phyloP scores from a whole-genome alignment of 1,140 invertebrate species.

The Plectrocnemia conspersa region DNA sequence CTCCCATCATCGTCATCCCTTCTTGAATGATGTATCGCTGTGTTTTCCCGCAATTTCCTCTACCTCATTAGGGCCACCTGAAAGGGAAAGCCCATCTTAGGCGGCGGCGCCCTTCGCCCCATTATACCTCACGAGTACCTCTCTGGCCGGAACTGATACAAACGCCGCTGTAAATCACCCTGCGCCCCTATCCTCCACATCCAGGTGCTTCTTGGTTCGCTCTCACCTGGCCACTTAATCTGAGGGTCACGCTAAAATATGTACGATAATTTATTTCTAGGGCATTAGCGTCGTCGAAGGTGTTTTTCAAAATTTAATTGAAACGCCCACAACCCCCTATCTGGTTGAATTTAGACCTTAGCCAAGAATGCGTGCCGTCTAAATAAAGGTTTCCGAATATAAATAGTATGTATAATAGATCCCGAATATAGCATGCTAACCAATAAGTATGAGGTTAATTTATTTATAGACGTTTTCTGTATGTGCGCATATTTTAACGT shows the following conservation, averaged over 20 bases:
- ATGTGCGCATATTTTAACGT: no score
- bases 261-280: constrained; percentile 11
- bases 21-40: constrained; percentile 16
- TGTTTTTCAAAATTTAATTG: no score
- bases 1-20: no score
- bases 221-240: constrained; percentile 9
- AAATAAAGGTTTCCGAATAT: no score
- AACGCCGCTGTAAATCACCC: constrained; percentile 29
- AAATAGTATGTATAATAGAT: no score
- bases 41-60: constrained; percentile 23
- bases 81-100: not conserved
- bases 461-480: no score
- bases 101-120: constrained; percentile 11
- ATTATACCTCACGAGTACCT: constrained; percentile 18
- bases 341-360: no score
- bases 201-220: not conserved
- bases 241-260: constrained; percentile 4
- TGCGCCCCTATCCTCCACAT: not conserved
- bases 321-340: no score
- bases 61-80: constrained; percentile 5
- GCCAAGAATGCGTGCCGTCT: no score
- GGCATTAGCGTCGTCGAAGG: not conserved
- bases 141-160: constrained; percentile 33
- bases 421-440: no score
- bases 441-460: no score